These are phyloP conservation scores for Gavialis gangeticus DNA, from an alignment of 2,113 vertebrate species.

Conservation along the genomic window DNA sequence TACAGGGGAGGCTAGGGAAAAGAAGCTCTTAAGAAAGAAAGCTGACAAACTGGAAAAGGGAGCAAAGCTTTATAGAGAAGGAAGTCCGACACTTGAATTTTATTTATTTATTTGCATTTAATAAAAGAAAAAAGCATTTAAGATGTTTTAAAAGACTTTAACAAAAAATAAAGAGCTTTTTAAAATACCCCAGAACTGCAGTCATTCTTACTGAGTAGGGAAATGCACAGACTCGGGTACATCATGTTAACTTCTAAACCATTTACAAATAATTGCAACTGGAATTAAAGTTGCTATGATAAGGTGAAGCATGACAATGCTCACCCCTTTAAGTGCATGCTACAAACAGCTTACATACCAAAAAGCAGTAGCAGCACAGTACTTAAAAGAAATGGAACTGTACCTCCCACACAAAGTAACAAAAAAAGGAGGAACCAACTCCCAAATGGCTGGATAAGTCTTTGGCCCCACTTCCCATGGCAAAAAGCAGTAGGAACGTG, in stretches of 20 bases:
- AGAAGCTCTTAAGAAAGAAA: background rate
- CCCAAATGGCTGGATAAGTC: background rate
- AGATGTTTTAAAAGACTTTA: background rate
- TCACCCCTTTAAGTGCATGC: background rate
- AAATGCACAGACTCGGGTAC: background rate
- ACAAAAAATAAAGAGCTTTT: background rate
- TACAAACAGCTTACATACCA: background rate
- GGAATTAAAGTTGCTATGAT: background rate
- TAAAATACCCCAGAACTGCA: background rate
- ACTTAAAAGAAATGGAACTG: background rate
- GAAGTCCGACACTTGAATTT: background rate
- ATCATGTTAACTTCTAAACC: background rate
- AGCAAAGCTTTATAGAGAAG: background rate
- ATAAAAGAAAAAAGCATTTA: background rate
- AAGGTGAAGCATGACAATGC: rapidly evolving
- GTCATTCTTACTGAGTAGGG: background rate
- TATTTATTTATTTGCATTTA: background rate
- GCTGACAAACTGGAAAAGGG: rapidly evolving
- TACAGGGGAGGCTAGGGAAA: rapidly evolving
- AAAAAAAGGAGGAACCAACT: background rate
- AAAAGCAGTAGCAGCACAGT: background rate
- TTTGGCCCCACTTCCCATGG: background rate
- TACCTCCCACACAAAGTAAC: background rate
- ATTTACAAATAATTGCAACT: background rate
- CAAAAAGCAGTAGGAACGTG: background rate